Base-by-base conservation (phyloP, 2,797 vertebrate species). In the Pelobates cultripes region DNA sequence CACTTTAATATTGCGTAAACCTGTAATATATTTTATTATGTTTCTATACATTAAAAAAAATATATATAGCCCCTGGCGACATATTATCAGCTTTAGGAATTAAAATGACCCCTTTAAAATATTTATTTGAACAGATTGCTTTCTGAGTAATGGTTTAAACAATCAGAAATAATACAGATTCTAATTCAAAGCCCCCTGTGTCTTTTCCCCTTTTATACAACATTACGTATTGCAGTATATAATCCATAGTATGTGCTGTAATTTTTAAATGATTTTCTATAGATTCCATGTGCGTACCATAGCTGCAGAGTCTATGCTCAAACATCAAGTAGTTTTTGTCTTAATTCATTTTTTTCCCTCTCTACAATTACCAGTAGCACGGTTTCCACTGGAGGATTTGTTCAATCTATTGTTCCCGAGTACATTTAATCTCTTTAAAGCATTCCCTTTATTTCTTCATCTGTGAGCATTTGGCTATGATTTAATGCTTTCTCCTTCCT, bases 401-500 rank as follows among this genome's bases (percentile, higher is more conserved):
- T 86, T 87, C 79, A 78, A 80, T 15, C 86, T 87, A 82, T 84
- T 81, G 47, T 73, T 87, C 83, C 82, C 44, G 28, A 1, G 1
- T 81, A 73, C 70, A 71, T 85, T 89, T 87, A 89, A 83, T 87
- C 86, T 84, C 76, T 87, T 75, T 85, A 42, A 64, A 85, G 3
- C 17, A 45, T 14, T 79, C 74, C 41, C 44, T 57, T 73, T 53
- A 57, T 61, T 75, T 81, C 75, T 85, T 85, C 85, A 83, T 86
- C 85, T 87, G n/a, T 75, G 83, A 88, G 85, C 86, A 86, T 86
- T 89, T 87, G 85, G 84, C 79, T 87, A 78, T 76, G 78, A 88
- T 88, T 87, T 84, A 78, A 79, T 87, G 75, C 75, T 43, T 69
- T 83, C 9, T 84, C 85, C 85, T 44, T 82, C 84, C 87, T 85